These are phyloP conservation scores for Drepana arcuata DNA, from an alignment of 1,140 invertebrate species.

Conservation along the genomic window DNA sequence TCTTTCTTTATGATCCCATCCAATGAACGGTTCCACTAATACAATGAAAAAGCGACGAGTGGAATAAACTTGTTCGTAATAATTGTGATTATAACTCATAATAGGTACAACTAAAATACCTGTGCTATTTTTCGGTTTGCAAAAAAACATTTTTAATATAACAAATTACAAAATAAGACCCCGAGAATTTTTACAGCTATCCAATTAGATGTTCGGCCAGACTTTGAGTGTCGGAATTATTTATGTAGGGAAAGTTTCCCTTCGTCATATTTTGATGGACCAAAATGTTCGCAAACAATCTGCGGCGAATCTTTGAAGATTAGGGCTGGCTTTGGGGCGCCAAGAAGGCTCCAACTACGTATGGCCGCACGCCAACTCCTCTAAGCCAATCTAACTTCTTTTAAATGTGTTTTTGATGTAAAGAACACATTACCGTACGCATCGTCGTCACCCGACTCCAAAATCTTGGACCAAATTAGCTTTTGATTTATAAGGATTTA, in stretches of 20 bases:
- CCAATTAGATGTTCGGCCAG: conserved; percentile 7
- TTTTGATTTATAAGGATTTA: conserved; percentile 58
- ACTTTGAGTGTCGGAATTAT: conserved; percentile 28
- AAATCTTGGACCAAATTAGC: conserved; percentile 60
- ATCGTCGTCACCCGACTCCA: conserved; percentile 43
- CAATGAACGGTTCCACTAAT: too few relatives aligned
- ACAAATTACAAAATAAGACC: too few relatives aligned
- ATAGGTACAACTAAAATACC: too few relatives aligned
- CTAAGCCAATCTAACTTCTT: conserved; percentile 72
- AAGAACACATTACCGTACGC: conserved; percentile 64
- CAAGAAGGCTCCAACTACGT: conserved; percentile 58
- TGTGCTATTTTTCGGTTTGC: too few relatives aligned
- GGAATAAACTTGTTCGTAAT: too few relatives aligned
- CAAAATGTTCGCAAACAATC: conserved; percentile 63
- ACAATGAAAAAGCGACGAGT: too few relatives aligned
- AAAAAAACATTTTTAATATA: too few relatives aligned
- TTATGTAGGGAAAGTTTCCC: conserved; percentile 46
- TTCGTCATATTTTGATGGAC: conserved; percentile 56
- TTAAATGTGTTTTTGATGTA: conserved; percentile 72
- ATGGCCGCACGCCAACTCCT: conserved; percentile 63
- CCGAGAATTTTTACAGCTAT: conserved; percentile 1
- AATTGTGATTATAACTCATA: too few relatives aligned
- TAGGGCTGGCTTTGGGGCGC: conserved; percentile 57
- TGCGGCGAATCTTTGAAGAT: conserved; percentile 59
- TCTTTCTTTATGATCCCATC: too few relatives aligned